Evolutionary conservation across 2,113 vertebrate species (phyloP).

Genomic region (Merops nubicus): DNA sequence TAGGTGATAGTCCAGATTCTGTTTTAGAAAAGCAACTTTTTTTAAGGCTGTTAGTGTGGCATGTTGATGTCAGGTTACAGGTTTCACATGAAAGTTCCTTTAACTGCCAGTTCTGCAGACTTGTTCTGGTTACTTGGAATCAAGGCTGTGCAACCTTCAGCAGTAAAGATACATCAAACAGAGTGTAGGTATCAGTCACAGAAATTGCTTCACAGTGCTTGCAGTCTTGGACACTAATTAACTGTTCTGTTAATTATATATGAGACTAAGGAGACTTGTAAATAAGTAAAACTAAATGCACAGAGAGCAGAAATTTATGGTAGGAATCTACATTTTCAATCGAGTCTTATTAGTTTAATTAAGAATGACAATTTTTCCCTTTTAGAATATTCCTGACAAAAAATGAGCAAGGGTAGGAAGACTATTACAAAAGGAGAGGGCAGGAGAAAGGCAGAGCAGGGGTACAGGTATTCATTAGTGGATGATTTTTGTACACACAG

Average conservation of each 20-base stretch:
- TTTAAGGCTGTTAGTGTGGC: background rate
- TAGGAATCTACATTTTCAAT: background rate
- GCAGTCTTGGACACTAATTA: conserved; percentile 17
- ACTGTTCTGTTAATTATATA: conserved; percentile 11
- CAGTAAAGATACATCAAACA: background rate
- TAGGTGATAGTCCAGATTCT: background rate
- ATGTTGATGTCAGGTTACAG: background rate
- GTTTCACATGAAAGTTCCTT: background rate
- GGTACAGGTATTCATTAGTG: background rate
- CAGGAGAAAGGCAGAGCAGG: background rate
- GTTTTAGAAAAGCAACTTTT: background rate
- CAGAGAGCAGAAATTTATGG: background rate
- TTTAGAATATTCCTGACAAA: background rate
- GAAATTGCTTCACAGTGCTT: background rate
- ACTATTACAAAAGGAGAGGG: background rate
- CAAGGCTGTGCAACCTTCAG: background rate
- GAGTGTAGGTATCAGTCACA: background rate
- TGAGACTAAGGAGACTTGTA: background rate
- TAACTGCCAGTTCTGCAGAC: background rate
- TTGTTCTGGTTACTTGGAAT: background rate
- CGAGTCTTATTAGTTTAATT: background rate
- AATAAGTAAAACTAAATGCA: background rate
- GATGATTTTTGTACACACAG: background rate
- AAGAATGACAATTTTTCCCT: background rate
- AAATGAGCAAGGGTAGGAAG: background rate